Conservation (phyloP, 2,888 invertebrate genomes). For the Trissonchulus latispiculum region DNA sequence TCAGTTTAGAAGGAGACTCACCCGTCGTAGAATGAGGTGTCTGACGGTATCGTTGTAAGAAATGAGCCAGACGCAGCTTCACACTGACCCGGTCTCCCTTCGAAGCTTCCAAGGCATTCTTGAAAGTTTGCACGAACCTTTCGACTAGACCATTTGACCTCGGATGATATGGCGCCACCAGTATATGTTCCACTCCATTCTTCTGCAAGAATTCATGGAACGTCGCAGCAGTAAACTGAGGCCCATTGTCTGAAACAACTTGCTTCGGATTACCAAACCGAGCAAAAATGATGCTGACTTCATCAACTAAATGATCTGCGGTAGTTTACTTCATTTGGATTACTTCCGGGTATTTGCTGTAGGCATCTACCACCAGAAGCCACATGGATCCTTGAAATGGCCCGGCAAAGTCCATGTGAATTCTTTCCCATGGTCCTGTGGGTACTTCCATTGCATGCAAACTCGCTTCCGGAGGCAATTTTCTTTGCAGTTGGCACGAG, state of each 20-base stretch:
- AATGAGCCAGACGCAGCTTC: background rate
- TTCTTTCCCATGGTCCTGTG: conserved; percentile 3
- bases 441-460: conserved; percentile 12
- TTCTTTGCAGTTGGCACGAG: too few species aligned
- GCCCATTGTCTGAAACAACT: conserved; percentile 34
- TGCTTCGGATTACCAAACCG: conserved; percentile 31
- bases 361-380: conserved; percentile 33
- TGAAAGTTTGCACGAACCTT: conserved; percentile 16
- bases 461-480: too few species aligned
- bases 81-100: too few species aligned
- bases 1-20: background rate
- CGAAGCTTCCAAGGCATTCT: background rate
- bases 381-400: conserved; percentile 29
- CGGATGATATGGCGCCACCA: conserved; percentile 13
- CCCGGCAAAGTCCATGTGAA: conserved; percentile 23
- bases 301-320: conserved; percentile 24
- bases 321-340: conserved; percentile 22
- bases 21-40: conserved; percentile 5
- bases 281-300: conserved; percentile 27
- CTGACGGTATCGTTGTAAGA: background rate
- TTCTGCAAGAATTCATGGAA: conserved; percentile 29
- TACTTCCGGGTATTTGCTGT: conserved; percentile 33
- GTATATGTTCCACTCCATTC: conserved; percentile 18
- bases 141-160: conserved; percentile 24
- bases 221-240: conserved; percentile 32